Conservation (phyloP, 2,888 invertebrate species). For the Andricus curvator region DNA sequence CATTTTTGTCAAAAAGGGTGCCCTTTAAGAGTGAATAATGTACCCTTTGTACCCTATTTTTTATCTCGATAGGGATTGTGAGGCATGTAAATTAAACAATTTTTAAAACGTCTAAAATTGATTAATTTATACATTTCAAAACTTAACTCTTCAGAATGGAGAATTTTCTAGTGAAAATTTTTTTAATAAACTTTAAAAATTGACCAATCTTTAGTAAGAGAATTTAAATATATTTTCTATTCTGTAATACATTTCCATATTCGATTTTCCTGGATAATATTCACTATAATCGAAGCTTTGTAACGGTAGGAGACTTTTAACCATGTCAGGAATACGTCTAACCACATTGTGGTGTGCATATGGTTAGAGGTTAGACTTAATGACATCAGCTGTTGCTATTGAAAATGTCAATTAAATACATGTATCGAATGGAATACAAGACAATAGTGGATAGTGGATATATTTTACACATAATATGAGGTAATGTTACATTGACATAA, state of each 20-base stretch:
- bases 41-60: too few species aligned
- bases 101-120: too few species aligned
- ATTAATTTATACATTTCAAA: too few species aligned
- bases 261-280: not conserved
- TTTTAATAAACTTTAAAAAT: not conserved
- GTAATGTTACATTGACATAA: not conserved
- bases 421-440: not conserved
- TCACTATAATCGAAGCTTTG: not conserved
- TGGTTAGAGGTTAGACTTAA: not conserved
- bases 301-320: constrained; percentile 1
- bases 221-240: not conserved
- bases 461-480: not conserved
- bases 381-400: constrained; percentile 8
- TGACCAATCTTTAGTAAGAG: not conserved
- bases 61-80: too few species aligned
- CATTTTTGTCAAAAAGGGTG: too few species aligned
- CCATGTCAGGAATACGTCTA: not conserved
- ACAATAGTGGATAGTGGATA: constrained; percentile 3
- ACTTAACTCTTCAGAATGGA: too few species aligned
- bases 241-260: not conserved
- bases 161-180: too few species aligned
- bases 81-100: too few species aligned
- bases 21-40: too few species aligned
- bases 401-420: constrained; percentile 25
- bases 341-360: constrained; percentile 8